phyloP scores from a whole-genome alignment of 2,113 vertebrate species.

The Butorides virescens region DNA sequence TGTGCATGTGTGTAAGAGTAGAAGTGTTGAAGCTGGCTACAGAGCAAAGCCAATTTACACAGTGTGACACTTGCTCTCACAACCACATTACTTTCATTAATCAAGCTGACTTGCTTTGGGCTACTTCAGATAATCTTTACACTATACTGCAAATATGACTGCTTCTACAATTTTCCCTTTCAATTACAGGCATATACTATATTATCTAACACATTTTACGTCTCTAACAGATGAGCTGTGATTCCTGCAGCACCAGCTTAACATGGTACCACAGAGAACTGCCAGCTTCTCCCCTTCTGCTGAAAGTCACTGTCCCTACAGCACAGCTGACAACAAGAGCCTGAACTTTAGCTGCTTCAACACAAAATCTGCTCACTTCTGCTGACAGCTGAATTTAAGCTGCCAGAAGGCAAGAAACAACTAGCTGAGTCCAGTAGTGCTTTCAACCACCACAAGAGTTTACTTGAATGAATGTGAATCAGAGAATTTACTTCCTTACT shows the following conservation, averaged over 20 bases:
- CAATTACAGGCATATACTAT: not conserved
- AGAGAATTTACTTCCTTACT: not conserved
- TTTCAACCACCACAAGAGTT: not conserved
- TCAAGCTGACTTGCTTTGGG: not conserved
- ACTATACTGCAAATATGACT: not conserved
- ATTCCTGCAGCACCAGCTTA: not conserved
- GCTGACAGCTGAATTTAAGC: not conserved
- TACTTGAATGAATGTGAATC: not conserved
- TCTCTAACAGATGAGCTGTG: not conserved
- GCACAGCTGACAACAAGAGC: not conserved
- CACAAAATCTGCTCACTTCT: not conserved
- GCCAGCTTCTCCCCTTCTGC: not conserved
- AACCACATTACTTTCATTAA: not conserved
- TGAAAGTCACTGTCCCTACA: not conserved
- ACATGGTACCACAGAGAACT: not conserved
- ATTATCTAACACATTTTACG: not conserved
- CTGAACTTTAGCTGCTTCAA: not conserved
- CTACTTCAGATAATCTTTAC: not conserved
- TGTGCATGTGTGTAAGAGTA: not conserved
- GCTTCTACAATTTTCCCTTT: not conserved
- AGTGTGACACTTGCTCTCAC: not conserved
- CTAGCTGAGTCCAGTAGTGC: not conserved
- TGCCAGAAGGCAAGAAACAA: not conserved
- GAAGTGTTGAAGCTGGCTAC: not conserved
- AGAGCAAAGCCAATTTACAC: not conserved